Evolutionary conservation across 2,888 invertebrate genomes (phyloP), one percentile per base, ranked within the genome.

Genomic region (Nomada hirtipes): DNA sequence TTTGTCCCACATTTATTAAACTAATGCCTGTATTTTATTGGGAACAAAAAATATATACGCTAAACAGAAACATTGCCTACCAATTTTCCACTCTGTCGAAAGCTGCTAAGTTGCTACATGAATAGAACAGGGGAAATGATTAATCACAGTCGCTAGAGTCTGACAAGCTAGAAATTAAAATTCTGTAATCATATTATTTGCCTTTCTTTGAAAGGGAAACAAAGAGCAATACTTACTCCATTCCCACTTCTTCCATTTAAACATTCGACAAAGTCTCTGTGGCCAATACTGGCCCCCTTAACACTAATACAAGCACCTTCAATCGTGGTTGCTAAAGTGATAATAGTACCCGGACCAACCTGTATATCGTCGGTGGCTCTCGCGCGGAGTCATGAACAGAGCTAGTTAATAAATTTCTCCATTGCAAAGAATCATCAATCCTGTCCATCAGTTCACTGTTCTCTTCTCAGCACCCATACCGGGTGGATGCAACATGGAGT

Each of bases 401-500:
- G 36, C 20, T 26, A 52, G 57, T 63, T 69, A 44, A 59, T 78
- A 68, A 68, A 79, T 53, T 36, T 47, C 2, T 11, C 7, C 42
- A 52, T 13, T 26, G 60, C 15, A 18, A 71, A 71, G 72, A 81
- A 82, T 26, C 36, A 76, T 36, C 76, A 53, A 47, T 50, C 29
- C 47, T 20, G 63, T 61, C 70, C 71, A 83, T 73, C 70, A 64
- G 68, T 77, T 83, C 86, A 85, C 86, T 79, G 72, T 88, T 89
- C 86, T 89, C 83, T 70, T 88, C 94, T 80, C 93, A 97, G 97
- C 96, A 91, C 97, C 97, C 0, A 94, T 97, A 85, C 97, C 97
- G 23, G 97, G 97, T 55, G 97, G 97, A 23, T 97, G 97, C 91
- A 97, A 97, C 90, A 95, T 96, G 95, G 96, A 96, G 89, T 96